A percentile compares a stretch with the other conserved stretches of the same genome.
Conservation (phyloP, 2,113 vertebrate genomes). For the Ancistrus triradiatus region DNA sequence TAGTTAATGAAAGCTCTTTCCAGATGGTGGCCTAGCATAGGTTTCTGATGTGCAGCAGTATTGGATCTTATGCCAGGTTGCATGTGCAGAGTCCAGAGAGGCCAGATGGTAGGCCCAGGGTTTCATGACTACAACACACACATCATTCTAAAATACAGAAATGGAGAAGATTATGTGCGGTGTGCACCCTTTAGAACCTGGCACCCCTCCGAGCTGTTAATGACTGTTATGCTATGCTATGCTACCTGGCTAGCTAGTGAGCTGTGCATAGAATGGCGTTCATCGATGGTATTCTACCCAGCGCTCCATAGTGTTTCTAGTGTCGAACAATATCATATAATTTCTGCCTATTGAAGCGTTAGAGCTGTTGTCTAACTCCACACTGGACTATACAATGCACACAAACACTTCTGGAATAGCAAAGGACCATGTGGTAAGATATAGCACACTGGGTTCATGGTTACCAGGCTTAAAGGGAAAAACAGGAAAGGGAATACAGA, state of each 20-base stretch:
- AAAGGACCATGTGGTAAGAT: background rate
- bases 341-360: too few relatives aligned
- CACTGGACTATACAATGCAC: background rate
- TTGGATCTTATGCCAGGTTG: constrained; percentile 19
- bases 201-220: too few relatives aligned
- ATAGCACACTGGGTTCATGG: background rate
- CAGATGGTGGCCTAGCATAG: background rate
- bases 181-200: too few relatives aligned
- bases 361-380: too few relatives aligned
- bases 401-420: background rate
- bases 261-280: too few relatives aligned
- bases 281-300: too few relatives aligned
- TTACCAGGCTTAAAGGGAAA: background rate
- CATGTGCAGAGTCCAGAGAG: constrained; percentile 34
- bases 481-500: constrained; percentile 8
- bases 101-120: constrained; percentile 56
- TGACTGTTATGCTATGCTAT: too few relatives aligned
- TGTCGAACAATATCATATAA: too few relatives aligned
- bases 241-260: too few relatives aligned
- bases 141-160: background rate
- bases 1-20: background rate
- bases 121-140: constrained; percentile 40
- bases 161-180: background rate
- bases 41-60: constrained; percentile 2
- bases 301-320: too few relatives aligned